Evolutionary conservation across 2,797 vertebrate genomes (phyloP).

Genomic region (Thunnus albacares): DNA sequence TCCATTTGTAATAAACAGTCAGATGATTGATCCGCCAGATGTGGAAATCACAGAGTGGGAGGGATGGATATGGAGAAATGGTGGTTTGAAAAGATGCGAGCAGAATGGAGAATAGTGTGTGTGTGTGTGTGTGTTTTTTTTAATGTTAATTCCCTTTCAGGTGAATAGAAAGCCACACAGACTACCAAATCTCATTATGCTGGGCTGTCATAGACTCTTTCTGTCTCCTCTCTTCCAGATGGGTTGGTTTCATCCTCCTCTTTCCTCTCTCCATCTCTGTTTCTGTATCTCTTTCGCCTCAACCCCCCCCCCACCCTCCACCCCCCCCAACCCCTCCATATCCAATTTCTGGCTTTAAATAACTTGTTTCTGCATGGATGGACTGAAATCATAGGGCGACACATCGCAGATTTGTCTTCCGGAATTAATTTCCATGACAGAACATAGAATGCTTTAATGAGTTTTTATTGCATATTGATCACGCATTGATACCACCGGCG

Average conservation of each 20-base stretch:
- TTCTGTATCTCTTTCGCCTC: slow-evolving; percentile 43
- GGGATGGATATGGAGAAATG: slow-evolving; percentile 41
- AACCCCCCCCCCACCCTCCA: slow-evolving; percentile 4
- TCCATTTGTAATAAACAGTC: slow-evolving; percentile 52
- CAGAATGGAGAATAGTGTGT: slow-evolving; percentile 48
- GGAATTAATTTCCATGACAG: slow-evolving; percentile 84
- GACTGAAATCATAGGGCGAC: slow-evolving; percentile 79
- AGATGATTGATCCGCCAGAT: slow-evolving; percentile 66
- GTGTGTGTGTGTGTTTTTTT: slow-evolving; percentile 43
- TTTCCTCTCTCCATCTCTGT: slow-evolving; percentile 46
- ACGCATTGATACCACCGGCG: slow-evolving; percentile 78
- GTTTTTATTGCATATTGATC: slow-evolving; percentile 88
- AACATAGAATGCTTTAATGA: slow-evolving; percentile 83
- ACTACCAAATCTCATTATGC: slow-evolving; percentile 78
- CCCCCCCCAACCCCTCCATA: slow-evolving; percentile 28
- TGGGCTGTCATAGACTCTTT: slow-evolving; percentile 71
- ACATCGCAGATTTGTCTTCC: slow-evolving; percentile 81
- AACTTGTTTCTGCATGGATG: slow-evolving; percentile 84
- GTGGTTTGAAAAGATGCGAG: slow-evolving; percentile 59
- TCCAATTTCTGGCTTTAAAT: slow-evolving; percentile 83
- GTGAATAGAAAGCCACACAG: slow-evolving; percentile 71
- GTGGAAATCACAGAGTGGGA: slow-evolving; percentile 47
- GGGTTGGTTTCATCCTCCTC: slow-evolving; percentile 68
- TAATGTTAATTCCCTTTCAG: slow-evolving; percentile 76
- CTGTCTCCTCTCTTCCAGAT: slow-evolving; percentile 76